These are phyloP conservation scores for Eupithecia dodoneata DNA, from an alignment of 2,888 invertebrate genomes.

Conservation along the genomic window DNA sequence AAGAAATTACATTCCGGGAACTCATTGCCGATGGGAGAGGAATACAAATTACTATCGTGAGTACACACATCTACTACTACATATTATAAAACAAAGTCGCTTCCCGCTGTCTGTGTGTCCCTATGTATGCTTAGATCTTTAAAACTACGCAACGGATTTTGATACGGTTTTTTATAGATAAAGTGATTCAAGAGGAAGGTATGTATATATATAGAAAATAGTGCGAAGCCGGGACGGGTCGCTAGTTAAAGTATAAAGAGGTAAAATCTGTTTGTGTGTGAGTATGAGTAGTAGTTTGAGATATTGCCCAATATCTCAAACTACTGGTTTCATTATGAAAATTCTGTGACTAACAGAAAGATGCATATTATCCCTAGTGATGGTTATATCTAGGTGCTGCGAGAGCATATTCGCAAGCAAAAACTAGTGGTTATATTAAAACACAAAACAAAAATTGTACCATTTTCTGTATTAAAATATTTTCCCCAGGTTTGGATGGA, in stretches of 20 bases:
- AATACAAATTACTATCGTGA: constrained; percentile 95
- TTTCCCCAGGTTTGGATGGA: constrained; percentile 92
- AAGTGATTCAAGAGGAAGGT: too few species aligned
- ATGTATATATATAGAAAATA: too few species aligned
- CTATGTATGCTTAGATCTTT: too few species aligned
- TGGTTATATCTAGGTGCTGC: neutral
- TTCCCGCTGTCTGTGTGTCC: too few species aligned
- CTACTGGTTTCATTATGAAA: too few species aligned
- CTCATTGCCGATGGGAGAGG: constrained; percentile 91
- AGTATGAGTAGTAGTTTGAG: too few species aligned
- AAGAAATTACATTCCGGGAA: constrained; percentile 87
- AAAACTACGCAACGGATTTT: too few species aligned
- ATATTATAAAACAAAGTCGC: neutral
- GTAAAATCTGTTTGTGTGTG: neutral
- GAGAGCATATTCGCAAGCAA: neutral
- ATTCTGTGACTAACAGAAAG: too few species aligned
- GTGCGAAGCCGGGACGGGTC: too few species aligned
- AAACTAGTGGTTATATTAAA: neutral
- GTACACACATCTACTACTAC: constrained; percentile 63
- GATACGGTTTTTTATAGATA: too few species aligned
- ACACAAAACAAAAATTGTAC: neutral
- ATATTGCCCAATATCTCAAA: too few species aligned
- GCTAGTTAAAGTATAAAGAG: neutral
- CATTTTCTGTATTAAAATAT: neutral
- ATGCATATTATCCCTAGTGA: neutral